Percentiles rank a stretch among this genome's conserved stretches.
Evolutionary conservation across 2,797 vertebrate genomes (phyloP).

Genomic region (Coluber constrictor): DNA sequence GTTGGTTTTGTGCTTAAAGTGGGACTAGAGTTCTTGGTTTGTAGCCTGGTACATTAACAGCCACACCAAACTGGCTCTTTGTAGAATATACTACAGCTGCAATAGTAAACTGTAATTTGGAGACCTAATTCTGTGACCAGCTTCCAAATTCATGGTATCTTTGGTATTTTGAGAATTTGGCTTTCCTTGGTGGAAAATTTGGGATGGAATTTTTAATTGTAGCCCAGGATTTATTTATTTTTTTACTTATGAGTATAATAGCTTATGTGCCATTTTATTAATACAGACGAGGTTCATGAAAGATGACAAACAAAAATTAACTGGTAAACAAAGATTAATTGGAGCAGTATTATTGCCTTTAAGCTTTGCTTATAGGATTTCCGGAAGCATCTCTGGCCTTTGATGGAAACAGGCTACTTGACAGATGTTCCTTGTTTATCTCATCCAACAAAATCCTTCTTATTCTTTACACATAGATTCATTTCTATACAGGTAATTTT

Average conservation of each 20-base stretch:
- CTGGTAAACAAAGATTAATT: not conserved
- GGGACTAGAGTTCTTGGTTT: not conserved
- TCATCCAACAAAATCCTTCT: not conserved
- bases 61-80: not conserved
- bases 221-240: not conserved
- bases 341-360: not conserved
- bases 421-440: not conserved
- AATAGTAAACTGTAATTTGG: not conserved
- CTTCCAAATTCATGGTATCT: not conserved
- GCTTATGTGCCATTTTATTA: not conserved
- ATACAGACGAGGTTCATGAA: not conserved
- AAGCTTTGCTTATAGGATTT: not conserved
- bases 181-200: not conserved
- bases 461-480: not conserved
- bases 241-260: not conserved
- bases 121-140: not conserved
- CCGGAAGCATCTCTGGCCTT: not conserved
- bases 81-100: not conserved
- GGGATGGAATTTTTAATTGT: not conserved
- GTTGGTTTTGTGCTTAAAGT: not conserved
- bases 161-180: not conserved
- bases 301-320: not conserved
- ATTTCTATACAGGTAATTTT: not conserved
- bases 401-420: not conserved
- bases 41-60: not conserved